These are phyloP conservation scores for Artibeus jamaicensis DNA, from an alignment of 2,797 vertebrate species.

Conservation along the genomic window DNA sequence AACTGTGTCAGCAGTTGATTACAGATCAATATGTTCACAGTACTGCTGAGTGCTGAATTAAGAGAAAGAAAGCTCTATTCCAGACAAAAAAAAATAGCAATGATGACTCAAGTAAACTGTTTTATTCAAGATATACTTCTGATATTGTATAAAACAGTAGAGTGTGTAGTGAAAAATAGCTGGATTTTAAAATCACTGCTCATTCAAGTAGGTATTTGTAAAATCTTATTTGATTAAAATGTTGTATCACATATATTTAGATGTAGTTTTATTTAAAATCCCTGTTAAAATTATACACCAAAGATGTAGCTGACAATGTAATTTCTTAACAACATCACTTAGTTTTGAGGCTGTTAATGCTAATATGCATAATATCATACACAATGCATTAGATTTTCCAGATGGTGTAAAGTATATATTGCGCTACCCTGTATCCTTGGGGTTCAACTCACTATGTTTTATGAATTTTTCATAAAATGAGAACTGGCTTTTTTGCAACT, in stretches of 20 bases:
- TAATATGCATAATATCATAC: not conserved
- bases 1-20: conserved; percentile 82
- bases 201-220: not conserved
- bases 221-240: not conserved
- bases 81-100: conserved; percentile 66
- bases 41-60: conserved; percentile 79
- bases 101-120: conserved; percentile 71
- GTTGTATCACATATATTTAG: not conserved
- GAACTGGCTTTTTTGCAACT: not conserved
- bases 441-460: not conserved
- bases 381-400: not conserved
- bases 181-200: not conserved
- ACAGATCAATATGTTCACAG: conserved; percentile 81
- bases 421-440: not conserved
- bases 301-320: not conserved
- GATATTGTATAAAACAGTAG: not conserved
- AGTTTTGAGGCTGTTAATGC: not conserved
- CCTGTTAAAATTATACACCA: not conserved
- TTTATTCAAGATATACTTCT: conserved; percentile 53
- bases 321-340: not conserved
- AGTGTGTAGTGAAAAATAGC: not conserved
- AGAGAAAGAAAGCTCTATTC: conserved; percentile 72
- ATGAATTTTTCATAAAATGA: not conserved
- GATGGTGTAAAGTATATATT: not conserved
- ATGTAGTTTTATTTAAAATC: not conserved